Evolutionary conservation across 2,888 invertebrate species (phyloP), one percentile per base, ranked within the genome.

Genomic region (Hypomecis punctinalis): DNA sequence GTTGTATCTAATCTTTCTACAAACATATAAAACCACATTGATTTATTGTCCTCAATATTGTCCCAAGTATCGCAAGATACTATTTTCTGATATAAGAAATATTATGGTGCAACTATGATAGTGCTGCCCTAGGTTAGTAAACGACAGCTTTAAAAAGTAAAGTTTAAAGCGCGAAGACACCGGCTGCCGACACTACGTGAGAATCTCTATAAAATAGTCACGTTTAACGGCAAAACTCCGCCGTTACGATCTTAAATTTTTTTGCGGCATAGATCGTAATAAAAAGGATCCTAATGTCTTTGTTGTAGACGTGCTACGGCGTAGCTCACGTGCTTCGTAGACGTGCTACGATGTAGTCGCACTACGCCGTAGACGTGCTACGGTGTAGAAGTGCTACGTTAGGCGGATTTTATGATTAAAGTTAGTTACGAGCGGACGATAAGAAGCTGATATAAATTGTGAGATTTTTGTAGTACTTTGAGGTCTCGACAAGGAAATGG

Each of bases 171-270:
- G 67, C 69, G 63, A 46, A 55, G 45, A 47, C 61, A 65, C 65
- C 65, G 47, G 47, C 56, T 46, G 47, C n/a, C 13, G 47, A 33
- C 39, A 47, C 9, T 39, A 47, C 56, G 46, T 40, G 69, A 61
- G 70, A 48, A 33, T 52, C 66, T 68, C 61, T 63, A 67, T 73
- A 75, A 74, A 74, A 67, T 68, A 67, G 71, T 74, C 74, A 75
- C 75, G 73, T 73, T 67, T 61, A 64, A 52, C 66, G 43, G 61
- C 52, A 51, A 70, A 71, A 72, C 66, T 68, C 62, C 49, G 35
- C 39, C 54, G 66, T 65, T 68, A 63, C 64, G 68, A 54, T 67
- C 68, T 61, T 67, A 66, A 61, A 61, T 53, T 66, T 68, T 67
- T 72, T 67, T 66, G 66, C 51, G 59, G 69, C 23, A 23, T 67